Conservation (phyloP, 2,797 vertebrate genomes). For the Lithobates sylvaticus region DNA sequence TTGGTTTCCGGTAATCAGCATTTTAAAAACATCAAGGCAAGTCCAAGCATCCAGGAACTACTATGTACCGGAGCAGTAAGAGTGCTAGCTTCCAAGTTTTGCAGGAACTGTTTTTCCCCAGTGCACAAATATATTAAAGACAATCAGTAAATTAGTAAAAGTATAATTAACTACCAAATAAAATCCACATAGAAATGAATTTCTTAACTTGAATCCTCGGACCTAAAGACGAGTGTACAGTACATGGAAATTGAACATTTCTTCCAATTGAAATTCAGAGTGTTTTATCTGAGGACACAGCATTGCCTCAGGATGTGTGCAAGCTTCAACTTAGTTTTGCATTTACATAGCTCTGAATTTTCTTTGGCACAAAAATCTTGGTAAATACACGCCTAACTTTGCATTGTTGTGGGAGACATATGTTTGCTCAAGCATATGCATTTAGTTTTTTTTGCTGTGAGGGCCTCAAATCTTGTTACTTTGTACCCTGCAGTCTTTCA, state of each 20-base stretch:
- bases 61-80: too few species aligned
- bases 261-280: constrained; percentile 17
- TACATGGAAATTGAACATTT: constrained; percentile 19
- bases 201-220: background rate
- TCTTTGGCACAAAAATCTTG: constrained; percentile 38
- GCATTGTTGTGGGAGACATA: constrained; percentile 49
- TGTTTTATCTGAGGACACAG: constrained; percentile 47
- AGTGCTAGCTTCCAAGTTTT: background rate
- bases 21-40: too few species aligned
- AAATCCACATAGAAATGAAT: background rate
- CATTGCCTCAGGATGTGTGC: constrained; percentile 40
- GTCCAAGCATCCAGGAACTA: too few species aligned
- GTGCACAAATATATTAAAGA: background rate
- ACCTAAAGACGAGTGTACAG: constrained; percentile 17
- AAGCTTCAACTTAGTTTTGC: constrained; percentile 51
- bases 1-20: too few species aligned
- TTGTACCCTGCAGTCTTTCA: constrained; percentile 40
- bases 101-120: background rate
- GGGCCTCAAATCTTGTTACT: constrained; percentile 47
- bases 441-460: constrained; percentile 21
- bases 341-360: constrained; percentile 46
- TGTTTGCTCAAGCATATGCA: constrained; percentile 49
- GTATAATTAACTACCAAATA: constrained; percentile 10
- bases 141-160: background rate
- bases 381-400: constrained; percentile 45